phyloP scores from a whole-genome alignment of 2,797 vertebrate species.

The Eupleurogrammus muticus region DNA sequence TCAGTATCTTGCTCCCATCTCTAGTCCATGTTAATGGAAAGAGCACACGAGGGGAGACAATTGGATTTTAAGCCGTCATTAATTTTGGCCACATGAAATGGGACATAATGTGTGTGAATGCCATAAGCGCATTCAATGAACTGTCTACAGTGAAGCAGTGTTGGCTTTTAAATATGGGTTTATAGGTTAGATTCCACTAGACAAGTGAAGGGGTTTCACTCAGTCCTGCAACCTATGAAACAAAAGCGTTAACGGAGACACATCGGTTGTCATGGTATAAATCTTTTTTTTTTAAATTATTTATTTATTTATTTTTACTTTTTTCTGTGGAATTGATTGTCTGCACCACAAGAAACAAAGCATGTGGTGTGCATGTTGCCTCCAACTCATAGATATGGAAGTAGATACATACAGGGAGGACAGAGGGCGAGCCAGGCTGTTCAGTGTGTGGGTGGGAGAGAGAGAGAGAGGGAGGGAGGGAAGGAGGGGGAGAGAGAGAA shows the following conservation, averaged over 20 bases:
- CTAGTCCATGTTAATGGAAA: conserved; percentile 43
- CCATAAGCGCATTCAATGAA: conserved; percentile 15
- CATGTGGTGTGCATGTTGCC: too few relatives aligned
- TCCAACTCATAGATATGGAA: conserved; percentile 64
- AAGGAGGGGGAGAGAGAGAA: conserved; percentile 47
- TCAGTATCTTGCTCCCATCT: conserved; percentile 52
- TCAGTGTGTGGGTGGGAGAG: conserved; percentile 78
- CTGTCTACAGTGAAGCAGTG: conserved; percentile 11
- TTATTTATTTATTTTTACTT: too few relatives aligned
- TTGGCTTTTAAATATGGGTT: conserved; percentile 25
- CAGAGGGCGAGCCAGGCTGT: conserved; percentile 80
- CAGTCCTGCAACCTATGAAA: conserved; percentile 22
- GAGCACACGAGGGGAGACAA: conserved; percentile 37
- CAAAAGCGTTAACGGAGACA: conserved; percentile 57
- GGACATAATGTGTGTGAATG: conserved; percentile 16
- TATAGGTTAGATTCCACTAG: conserved; percentile 25
- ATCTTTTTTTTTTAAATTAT: conserved; percentile 1
- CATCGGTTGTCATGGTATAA: conserved; percentile 63
- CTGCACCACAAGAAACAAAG: too few relatives aligned
- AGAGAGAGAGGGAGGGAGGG: conserved; percentile 35
- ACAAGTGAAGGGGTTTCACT: conserved; percentile 14
- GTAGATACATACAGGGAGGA: conserved; percentile 63
- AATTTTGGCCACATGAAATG: conserved; percentile 29
- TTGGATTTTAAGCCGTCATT: conserved; percentile 41
- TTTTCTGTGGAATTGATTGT: too few relatives aligned